Percentiles rank a stretch among this genome's conserved stretches.
Conservation (phyloP, 2,113 vertebrate species). For the Lonchura striata region DNA sequence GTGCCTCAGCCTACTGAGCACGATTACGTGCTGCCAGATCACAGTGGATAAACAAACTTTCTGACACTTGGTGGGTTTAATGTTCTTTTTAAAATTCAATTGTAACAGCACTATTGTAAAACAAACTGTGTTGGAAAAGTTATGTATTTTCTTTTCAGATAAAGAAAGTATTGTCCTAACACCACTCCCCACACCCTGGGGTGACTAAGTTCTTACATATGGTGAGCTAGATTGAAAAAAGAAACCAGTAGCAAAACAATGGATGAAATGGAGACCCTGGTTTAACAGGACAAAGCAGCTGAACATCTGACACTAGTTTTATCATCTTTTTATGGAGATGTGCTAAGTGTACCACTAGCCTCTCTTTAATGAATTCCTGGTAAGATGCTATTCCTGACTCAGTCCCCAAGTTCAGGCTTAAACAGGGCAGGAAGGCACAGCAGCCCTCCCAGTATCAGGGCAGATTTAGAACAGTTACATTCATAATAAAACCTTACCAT, state of each 20-base stretch:
- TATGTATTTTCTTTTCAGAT: not conserved
- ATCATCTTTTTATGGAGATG: not conserved
- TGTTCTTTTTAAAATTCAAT: not conserved
- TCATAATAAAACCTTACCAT: not conserved
- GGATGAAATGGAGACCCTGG: not conserved
- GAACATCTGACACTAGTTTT: not conserved
- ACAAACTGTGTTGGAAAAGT: not conserved
- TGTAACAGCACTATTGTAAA: not conserved
- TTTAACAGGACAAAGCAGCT: not conserved
- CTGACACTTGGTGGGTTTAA: not conserved
- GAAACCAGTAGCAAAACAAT: not conserved
- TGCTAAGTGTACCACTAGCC: not conserved
- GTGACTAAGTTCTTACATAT: not conserved
- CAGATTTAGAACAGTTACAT: not conserved
- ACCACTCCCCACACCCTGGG: not conserved
- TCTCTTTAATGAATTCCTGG: not conserved
- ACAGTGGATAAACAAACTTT: not conserved
- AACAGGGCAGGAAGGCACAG: not conserved
- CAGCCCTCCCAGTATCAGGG: not conserved
- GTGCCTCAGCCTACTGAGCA: not conserved
- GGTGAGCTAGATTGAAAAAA: not conserved
- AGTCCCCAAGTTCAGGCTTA: not conserved
- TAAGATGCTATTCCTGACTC: not conserved
- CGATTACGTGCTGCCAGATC: not conserved
- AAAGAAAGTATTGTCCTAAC: not conserved